Conservation (phyloP, 2,113 vertebrate genomes). For the Ardeotis arabs region DNA sequence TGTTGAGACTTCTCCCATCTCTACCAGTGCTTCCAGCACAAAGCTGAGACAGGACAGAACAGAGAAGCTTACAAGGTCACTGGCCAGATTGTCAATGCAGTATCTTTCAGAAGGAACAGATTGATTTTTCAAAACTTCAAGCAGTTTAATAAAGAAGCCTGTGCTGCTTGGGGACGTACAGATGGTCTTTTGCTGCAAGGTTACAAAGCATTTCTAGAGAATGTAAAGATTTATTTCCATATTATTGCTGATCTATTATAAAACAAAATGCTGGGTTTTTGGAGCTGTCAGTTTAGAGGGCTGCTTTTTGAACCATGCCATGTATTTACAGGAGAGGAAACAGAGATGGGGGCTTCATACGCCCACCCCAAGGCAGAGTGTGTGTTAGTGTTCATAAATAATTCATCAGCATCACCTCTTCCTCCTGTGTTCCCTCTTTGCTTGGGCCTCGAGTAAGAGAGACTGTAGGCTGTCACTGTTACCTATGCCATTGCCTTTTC, state of each 20-base stretch:
- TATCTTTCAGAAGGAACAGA: neutral
- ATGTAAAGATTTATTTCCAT: neutral
- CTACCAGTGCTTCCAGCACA: neutral
- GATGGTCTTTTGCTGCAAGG: neutral
- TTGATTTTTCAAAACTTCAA: neutral
- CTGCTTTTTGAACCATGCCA: neutral
- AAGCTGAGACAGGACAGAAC: neutral
- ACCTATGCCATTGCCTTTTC: neutral
- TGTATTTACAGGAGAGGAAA: neutral
- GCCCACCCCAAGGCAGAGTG: accelerated
- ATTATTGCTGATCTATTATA: neutral
- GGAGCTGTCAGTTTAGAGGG: neutral
- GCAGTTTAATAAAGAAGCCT: neutral
- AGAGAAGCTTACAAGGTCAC: neutral
- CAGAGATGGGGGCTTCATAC: neutral
- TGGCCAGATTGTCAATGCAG: neutral
- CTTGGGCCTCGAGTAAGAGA: neutral
- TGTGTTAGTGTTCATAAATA: neutral
- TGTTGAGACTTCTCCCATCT: neutral
- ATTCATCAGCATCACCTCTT: neutral
- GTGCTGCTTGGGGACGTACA: neutral
- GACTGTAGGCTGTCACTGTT: neutral
- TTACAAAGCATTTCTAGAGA: neutral
- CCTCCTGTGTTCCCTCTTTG: neutral
- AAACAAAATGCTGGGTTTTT: neutral